These are phyloP conservation scores for Hemiscyllium ocellatum DNA, from an alignment of 2,113 vertebrate genomes.

Conservation along the genomic window DNA sequence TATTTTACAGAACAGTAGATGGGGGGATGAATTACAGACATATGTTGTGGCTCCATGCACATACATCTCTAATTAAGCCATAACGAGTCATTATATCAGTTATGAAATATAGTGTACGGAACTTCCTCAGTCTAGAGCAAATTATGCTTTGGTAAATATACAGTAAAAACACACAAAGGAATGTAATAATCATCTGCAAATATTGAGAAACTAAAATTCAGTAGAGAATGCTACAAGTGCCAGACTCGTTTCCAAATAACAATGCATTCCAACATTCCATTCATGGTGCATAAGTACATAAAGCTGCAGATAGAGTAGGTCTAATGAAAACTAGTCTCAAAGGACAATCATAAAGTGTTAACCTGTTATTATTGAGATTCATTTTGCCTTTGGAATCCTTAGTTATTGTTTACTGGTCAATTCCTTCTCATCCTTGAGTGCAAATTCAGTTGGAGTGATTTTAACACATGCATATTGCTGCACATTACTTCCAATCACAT, in stretches of 20 bases:
- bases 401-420: neutral
- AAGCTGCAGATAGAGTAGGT: neutral
- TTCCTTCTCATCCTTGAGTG: neutral
- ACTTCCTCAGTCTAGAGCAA: neutral
- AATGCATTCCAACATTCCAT: slow-evolving; percentile 19
- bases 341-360: neutral
- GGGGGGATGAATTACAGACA: neutral
- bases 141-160: neutral
- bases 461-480: neutral
- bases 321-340: neutral
- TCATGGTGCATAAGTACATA: neutral
- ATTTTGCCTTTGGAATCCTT: neutral
- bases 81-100: neutral
- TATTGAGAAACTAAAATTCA: neutral
- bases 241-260: neutral
- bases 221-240: neutral
- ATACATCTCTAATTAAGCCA: neutral
- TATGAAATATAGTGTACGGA: neutral
- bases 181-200: neutral
- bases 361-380: neutral
- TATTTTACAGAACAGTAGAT: neutral
- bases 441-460: neutral
- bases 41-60: neutral
- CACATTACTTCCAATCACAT: neutral
- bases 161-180: neutral